A percentile compares a stretch with the other conserved stretches of the same genome.
phyloP scores from a whole-genome alignment of 2,797 vertebrate genomes.

The Anguilla pacifica region DNA sequence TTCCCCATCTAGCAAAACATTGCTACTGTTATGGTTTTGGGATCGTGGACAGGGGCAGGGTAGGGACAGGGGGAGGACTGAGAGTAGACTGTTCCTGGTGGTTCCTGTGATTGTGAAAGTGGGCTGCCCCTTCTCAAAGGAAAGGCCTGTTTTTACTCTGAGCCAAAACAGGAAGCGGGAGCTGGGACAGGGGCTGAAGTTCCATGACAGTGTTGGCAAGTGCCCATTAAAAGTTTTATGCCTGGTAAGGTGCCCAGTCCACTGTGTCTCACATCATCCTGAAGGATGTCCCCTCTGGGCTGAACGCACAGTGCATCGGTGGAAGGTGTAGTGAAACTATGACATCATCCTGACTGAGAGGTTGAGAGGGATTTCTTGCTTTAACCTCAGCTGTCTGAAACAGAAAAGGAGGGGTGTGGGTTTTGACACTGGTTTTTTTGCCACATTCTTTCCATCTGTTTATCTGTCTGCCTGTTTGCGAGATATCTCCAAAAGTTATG shows the following conservation, averaged over 20 bases:
- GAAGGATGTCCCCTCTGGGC: background rate
- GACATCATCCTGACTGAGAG: no score
- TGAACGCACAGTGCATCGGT: background rate
- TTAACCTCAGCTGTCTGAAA: background rate
- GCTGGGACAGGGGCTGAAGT: background rate
- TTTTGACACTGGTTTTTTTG: background rate
- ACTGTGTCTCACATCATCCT: background rate
- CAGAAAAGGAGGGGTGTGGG: background rate
- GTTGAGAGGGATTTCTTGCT: background rate
- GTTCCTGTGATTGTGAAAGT: background rate
- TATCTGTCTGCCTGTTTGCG: background rate
- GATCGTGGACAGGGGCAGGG: no score
- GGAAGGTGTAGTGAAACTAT: no score
- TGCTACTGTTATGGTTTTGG: no score
- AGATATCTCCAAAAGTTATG: background rate
- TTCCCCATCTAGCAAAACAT: no score
- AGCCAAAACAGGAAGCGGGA: conserved; percentile 12
- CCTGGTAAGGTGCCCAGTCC: background rate
- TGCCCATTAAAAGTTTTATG: background rate
- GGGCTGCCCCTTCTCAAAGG: background rate
- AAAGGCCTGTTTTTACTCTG: background rate
- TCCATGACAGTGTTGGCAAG: background rate
- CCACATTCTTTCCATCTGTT: background rate
- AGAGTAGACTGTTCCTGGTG: conserved; percentile 10
- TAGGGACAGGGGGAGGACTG: conserved; percentile 5